phyloP scores from a whole-genome alignment of 2,888 invertebrate genomes.

The Nebria brevicollis region DNA sequence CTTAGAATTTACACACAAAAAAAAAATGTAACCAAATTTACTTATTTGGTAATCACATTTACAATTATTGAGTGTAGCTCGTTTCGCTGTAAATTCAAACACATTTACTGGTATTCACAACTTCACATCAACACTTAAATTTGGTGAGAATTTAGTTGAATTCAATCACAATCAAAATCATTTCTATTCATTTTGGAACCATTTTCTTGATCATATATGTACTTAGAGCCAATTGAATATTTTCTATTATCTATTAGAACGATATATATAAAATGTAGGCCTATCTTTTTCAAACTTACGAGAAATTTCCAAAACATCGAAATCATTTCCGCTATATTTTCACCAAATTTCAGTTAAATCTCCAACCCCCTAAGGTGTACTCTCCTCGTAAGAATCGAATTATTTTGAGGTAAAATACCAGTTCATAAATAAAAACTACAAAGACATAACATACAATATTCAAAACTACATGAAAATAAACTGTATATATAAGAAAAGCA shows the following conservation, averaged over 20 bases:
- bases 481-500: too few relatives aligned
- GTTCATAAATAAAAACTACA: neutral
- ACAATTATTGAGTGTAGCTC: constrained; percentile 30
- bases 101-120: neutral
- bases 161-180: too few relatives aligned
- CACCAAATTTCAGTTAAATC: too few relatives aligned
- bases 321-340: too few relatives aligned
- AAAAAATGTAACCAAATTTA: constrained; percentile 15
- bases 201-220: too few relatives aligned
- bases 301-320: too few relatives aligned
- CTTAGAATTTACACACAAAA: constrained; percentile 43
- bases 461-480: too few relatives aligned
- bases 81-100: constrained; percentile 29
- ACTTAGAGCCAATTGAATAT: neutral
- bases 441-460: neutral
- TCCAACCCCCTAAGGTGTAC: too few relatives aligned
- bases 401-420: neutral
- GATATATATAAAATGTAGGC: neutral
- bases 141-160: too few relatives aligned
- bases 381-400: neutral
- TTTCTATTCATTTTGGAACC: too few relatives aligned
- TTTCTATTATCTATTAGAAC: neutral
- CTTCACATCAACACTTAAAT: neutral
- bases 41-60: constrained; percentile 35
- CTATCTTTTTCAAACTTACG: too few relatives aligned